Base-by-base conservation (phyloP, 1,140 invertebrate species). In the Drosophila carrolli region DNA sequence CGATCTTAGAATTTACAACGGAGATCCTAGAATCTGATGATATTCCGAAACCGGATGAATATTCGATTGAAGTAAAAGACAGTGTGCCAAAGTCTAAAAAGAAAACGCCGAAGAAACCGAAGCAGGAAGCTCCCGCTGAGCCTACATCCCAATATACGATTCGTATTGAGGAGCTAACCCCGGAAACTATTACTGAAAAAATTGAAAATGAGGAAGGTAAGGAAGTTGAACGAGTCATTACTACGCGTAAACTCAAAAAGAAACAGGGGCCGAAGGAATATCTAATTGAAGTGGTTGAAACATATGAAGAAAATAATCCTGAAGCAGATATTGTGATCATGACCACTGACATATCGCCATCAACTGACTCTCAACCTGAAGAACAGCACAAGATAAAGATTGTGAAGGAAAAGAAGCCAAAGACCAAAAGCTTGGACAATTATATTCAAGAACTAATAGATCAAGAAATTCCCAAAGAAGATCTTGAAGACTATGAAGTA, bases 141-240 rank as follows among this genome's bases (percentile, higher is more conserved):
- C 76, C 65, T 9, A 67, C 76, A 1, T 44, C 61, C 4, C 68
- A 91, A 46, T 62, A 92, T 81, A 61, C 63, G 3, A 70, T 85
- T 58, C 68, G 78, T 11, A 63, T 92, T 57, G 90, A 93, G 75
- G 93, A 93, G 66, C 35, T 82, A 5, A 70, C 80, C 4, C 86
- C 93, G 19, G 91, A 91, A 77, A 75, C 62, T 48, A 38, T 56
- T 44, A 73, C 55, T 0, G 78, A 88, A 23, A 54, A 93, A 83
- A 61, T 93, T 4, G 41, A 75, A 29, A 81, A 91, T 13, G 93
- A 93, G 43, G 93, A 92, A 5, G 83, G 92, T 5, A 75, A 81
- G 13, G 68, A 81, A 50, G 60, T 84, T 1, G 79, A 78, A 79
- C 91, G 80, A 41, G 78, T 79, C 19, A 88, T 65, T 10, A 82